Evolutionary conservation across 2,113 vertebrate species (phyloP).

Genomic region (Entomyzon cyanotis): DNA sequence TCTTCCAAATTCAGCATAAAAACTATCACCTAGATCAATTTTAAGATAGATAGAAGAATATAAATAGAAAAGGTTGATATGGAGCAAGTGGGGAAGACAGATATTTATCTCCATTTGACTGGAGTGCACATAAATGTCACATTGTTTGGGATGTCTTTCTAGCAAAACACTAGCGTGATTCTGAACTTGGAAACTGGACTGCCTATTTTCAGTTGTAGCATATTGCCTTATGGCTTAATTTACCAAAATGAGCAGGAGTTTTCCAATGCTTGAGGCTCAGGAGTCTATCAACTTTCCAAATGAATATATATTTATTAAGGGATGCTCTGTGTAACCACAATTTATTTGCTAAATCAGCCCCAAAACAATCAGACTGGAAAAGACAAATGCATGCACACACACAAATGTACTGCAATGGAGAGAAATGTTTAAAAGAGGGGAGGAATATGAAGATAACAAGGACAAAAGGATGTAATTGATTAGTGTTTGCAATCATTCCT

Average conservation of each 20-base stretch:
- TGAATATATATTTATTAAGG: neutral
- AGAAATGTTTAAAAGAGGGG: neutral
- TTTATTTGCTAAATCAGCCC: neutral
- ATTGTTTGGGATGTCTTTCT: neutral
- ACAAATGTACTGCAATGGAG: neutral
- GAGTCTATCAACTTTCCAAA: neutral
- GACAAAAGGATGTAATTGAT: neutral
- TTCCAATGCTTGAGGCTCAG: neutral
- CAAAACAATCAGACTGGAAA: neutral
- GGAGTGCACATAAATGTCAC: neutral
- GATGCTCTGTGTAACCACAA: neutral
- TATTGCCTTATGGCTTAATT: neutral
- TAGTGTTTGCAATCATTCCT: neutral
- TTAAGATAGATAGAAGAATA: neutral
- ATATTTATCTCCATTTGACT: neutral
- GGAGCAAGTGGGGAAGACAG: neutral
- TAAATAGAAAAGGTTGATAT: neutral
- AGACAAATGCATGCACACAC: neutral
- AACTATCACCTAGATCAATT: neutral
- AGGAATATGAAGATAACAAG: neutral
- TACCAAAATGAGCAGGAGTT: neutral
- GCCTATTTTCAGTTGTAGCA: fast-evolving
- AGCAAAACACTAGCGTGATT: neutral
- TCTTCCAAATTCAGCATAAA: neutral
- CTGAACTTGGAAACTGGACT: neutral